Base-by-base conservation (phyloP, 2,113 vertebrate genomes). In the Barnardius zonarius region DNA sequence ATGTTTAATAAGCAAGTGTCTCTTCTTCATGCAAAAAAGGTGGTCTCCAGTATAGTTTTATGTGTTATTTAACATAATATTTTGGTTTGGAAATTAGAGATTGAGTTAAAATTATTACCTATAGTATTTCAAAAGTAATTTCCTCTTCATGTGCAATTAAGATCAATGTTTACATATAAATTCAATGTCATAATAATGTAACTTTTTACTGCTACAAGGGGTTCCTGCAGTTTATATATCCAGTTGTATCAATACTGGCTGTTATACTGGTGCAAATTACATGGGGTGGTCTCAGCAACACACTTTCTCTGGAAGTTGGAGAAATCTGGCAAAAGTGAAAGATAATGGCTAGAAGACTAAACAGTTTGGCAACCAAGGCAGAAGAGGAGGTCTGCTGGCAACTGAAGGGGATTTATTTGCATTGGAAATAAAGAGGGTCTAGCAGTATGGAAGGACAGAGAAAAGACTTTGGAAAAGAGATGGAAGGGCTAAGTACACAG, bases 111-210 rank as follows among this genome's bases (percentile, higher is more conserved):
- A 68, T 82, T 88, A 73, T 84, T 92, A 78, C 85, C 75, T 80
- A 22, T 22, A 68, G 33, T 78, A 73, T 86, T 97, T 90, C 94
- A 95, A 97, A 97, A 88, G 96, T 39, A 79, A 92, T 92, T 97
- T 96, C 94, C 88, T 91, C 95, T 96, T 93, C 86, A 93, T 90
- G 85, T 63, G 86, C 55, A 94, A 83, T 83, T 76, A 88, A 94
- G 88, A 95, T 93, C 37, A 13, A 27, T 94, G 94, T 96, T 97
- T 89, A 95, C 74, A 41, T 93, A 35, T 74, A 92, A 92, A 87
- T 95, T 82, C 55, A 54, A 37, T 54, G 77, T 94, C 94, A 94
- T 95, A 84, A 76, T 85, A 97, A 74, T 31, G 30, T 48, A 84
- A 74, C 43, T 77, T 96, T 97, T 86, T 54, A 68, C 66, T 94